Conservation (phyloP, 1,140 invertebrate species). For the Sitodiplosis mosellana region DNA sequence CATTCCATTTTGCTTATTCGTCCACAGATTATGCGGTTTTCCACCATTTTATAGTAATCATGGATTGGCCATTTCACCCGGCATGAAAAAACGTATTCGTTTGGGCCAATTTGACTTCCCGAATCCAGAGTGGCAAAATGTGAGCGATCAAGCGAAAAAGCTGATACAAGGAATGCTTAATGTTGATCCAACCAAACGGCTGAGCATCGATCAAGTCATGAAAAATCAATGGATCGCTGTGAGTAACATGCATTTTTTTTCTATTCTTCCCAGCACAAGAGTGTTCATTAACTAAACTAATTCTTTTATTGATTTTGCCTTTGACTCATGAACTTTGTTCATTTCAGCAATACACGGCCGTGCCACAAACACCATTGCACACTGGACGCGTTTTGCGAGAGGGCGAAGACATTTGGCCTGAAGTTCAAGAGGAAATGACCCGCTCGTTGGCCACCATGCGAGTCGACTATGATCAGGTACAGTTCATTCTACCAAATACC, state of each 20-base stretch:
- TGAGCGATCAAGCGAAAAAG: constrained; percentile 87
- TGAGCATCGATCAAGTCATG: constrained; percentile 83
- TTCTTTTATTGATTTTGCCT: constrained; percentile 1
- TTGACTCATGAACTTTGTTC: not conserved
- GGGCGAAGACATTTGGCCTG: constrained; percentile 81
- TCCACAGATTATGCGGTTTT: constrained; percentile 79
- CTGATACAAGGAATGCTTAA: constrained; percentile 84
- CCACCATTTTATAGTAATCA: constrained; percentile 97
- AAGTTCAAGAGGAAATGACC: constrained; percentile 97
- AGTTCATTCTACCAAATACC: constrained; percentile 8
- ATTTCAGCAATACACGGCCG: constrained; percentile 61
- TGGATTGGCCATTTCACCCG: constrained; percentile 90
- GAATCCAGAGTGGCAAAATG: constrained; percentile 86
- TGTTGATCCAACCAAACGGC: constrained; percentile 75
- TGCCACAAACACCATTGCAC: constrained; percentile 84
- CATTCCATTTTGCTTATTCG: too few species aligned
- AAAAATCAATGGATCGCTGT: constrained; percentile 78
- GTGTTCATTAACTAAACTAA: too few species aligned
- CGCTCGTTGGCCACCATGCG: constrained; percentile 91
- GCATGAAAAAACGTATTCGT: constrained; percentile 97
- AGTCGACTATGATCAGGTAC: constrained; percentile 74
- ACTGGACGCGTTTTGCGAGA: constrained; percentile 75
- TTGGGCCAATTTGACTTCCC: constrained; percentile 95
- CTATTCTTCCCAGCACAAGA: too few species aligned
- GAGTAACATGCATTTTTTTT: constrained; percentile 27